Conservation (phyloP, 2,888 invertebrate species). For the Eristalis arbustorum region DNA sequence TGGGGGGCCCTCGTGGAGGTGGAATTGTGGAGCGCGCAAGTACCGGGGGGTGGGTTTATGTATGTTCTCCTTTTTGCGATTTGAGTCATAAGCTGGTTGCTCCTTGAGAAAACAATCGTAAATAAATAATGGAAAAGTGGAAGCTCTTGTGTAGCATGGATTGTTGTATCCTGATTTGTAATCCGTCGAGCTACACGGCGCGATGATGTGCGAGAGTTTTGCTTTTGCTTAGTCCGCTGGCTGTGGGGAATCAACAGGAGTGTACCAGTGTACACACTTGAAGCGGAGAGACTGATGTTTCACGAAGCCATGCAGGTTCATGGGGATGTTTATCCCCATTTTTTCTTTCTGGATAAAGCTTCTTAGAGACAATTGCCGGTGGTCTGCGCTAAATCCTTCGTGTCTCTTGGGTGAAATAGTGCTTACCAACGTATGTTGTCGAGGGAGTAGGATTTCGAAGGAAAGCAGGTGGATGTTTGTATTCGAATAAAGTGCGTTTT, state of each 20-base stretch:
- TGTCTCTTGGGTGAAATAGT: neutral
- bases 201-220: slow-evolving; percentile 10
- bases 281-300: neutral
- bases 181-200: slow-evolving; percentile 36
- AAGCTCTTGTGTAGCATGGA: slow-evolving; percentile 22
- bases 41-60: neutral
- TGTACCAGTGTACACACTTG: neutral
- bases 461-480: too few species aligned
- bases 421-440: too few species aligned
- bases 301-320: neutral
- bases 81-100: slow-evolving; percentile 59
- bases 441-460: too few species aligned
- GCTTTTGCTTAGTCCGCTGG: neutral
- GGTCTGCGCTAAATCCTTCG: neutral
- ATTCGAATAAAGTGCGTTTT: too few species aligned
- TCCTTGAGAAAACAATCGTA: slow-evolving; percentile 68
- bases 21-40: neutral
- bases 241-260: slow-evolving; percentile 50
- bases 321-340: neutral
- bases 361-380: neutral
- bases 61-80: slow-evolving; percentile 33
- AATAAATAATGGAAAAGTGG: slow-evolving; percentile 58
- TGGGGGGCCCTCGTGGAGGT: too few species aligned
- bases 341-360: neutral
- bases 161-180: slow-evolving; percentile 56